phyloP scores from a whole-genome alignment of 2,113 vertebrate genomes.

The Paradisaea rubra region DNA sequence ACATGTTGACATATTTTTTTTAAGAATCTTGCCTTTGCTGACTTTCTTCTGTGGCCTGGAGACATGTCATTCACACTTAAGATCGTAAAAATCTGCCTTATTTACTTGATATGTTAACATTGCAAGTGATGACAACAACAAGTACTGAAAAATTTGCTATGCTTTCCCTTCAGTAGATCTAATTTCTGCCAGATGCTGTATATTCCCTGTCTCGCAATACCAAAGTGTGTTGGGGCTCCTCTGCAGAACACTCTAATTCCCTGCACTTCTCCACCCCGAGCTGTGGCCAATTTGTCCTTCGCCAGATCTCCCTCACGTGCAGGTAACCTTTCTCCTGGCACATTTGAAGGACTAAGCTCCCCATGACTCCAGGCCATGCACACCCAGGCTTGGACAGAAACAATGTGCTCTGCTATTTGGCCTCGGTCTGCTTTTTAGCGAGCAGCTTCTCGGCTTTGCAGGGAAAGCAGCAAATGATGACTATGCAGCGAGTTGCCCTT shows the following conservation, averaged over 20 bases:
- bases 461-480: not conserved
- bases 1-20: not conserved
- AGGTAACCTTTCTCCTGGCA: not conserved
- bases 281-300: rapidly evolving
- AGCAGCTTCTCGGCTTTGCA: not conserved
- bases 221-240: not conserved
- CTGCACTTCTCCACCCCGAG: rapidly evolving
- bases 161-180: not conserved
- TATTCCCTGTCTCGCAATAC: not conserved
- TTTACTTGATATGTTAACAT: not conserved
- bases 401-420: not conserved
- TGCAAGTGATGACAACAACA: not conserved
- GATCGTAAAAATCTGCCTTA: not conserved
- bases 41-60: not conserved
- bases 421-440: not conserved
- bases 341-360: not conserved
- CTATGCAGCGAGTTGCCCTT: not conserved
- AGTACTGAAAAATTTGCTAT: not conserved
- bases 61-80: not conserved
- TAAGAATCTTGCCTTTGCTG: not conserved
- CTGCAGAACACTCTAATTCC: not conserved
- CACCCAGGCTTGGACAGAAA: not conserved
- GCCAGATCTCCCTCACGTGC: not conserved
- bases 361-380: not conserved
- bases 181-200: not conserved